Evolutionary conservation across 2,797 vertebrate genomes (phyloP).

Genomic region (Meriones psammophilus): DNA sequence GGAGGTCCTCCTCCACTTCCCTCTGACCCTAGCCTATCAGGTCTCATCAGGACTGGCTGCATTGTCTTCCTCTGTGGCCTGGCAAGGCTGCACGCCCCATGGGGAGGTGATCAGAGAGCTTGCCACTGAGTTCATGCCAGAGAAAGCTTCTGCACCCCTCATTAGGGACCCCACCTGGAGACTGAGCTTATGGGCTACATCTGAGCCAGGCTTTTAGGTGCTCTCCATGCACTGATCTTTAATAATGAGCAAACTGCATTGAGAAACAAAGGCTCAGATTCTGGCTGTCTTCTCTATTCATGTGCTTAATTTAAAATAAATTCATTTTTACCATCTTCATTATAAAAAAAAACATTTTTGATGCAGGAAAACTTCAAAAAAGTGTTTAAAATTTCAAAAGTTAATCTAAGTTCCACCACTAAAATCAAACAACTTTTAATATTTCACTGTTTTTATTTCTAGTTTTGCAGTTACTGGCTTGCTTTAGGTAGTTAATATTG

Average conservation of each 20-base stretch:
- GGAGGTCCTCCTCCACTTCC: too few species aligned
- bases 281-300: not conserved
- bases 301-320: not conserved
- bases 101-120: too few species aligned
- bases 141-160: too few species aligned
- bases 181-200: too few species aligned
- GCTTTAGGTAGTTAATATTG: not conserved
- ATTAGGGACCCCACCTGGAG: too few species aligned
- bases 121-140: too few species aligned
- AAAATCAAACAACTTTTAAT: not conserved
- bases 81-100: too few species aligned
- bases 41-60: too few species aligned
- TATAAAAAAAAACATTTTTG: constrained; percentile 5
- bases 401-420: not conserved
- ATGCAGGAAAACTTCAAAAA: not conserved
- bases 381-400: not conserved
- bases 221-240: not conserved
- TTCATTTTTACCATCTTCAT: not conserved
- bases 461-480: not conserved
- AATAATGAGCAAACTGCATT: not conserved
- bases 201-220: too few species aligned
- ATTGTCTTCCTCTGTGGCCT: too few species aligned
- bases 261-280: not conserved
- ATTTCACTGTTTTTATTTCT: constrained; percentile 6
- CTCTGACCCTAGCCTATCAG: too few species aligned